Evolutionary conservation across 2,888 invertebrate genomes (phyloP).

Genomic region (Tenthredo scrophulariae): DNA sequence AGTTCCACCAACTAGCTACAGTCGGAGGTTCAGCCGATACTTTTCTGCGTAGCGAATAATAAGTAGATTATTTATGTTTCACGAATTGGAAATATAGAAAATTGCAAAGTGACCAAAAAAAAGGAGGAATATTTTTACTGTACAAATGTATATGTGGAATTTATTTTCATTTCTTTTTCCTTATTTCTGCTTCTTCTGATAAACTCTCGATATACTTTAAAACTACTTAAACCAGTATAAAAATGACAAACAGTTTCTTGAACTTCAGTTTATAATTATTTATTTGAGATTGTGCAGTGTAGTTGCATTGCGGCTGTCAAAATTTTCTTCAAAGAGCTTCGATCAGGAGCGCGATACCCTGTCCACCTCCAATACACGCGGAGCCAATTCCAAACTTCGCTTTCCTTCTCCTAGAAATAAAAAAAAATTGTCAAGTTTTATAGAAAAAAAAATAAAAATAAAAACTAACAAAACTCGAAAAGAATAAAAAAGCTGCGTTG

Average conservation of each 20-base stretch:
- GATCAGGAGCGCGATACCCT: constrained; percentile 96
- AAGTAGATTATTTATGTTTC: neutral
- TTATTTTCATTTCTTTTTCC: neutral
- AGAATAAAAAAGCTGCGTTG: neutral
- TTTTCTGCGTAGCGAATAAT: neutral
- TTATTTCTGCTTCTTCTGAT: neutral
- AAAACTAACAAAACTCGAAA: neutral
- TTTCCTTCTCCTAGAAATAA: constrained; percentile 67
- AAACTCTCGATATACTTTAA: neutral
- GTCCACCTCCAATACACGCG: constrained; percentile 99
- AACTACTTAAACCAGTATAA: neutral
- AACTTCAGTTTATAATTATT: neutral
- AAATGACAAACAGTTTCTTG: neutral
- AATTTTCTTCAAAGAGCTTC: constrained; percentile 83
- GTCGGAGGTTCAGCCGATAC: neutral
- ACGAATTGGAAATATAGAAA: neutral
- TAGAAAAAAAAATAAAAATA: constrained; percentile 48
- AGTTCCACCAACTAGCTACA: constrained; percentile 57
- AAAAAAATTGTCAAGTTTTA: neutral
- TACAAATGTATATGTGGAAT: neutral
- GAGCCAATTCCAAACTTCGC: constrained; percentile 94
- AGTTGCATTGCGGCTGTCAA: constrained; percentile 54
- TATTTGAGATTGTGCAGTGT: constrained; percentile 18
- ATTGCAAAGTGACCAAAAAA: neutral
- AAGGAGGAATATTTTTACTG: neutral